phyloP scores from a whole-genome alignment of 2,888 invertebrate genomes.

The Hydriomena furcata region DNA sequence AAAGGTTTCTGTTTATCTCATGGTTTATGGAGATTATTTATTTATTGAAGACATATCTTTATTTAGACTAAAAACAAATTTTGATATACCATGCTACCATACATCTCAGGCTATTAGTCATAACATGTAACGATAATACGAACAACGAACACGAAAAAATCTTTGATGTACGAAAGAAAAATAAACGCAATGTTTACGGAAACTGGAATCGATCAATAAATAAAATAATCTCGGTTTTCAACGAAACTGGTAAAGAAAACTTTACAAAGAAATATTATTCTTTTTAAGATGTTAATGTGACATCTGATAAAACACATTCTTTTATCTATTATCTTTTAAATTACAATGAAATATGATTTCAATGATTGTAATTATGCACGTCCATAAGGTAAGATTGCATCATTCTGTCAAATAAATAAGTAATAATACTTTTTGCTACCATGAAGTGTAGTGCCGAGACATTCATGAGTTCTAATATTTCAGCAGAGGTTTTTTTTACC shows the following conservation, averaged over 20 bases:
- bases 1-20: conserved; percentile 49
- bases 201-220: conserved; percentile 55
- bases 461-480: no score
- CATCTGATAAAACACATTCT: no score
- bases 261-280: no score
- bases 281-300: no score
- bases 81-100: conserved; percentile 64
- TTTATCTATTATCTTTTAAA: no score
- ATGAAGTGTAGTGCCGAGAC: no score
- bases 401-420: no score
- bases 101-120: conserved; percentile 73
- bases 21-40: conserved; percentile 70
- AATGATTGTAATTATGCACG: not conserved
- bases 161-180: conserved; percentile 33
- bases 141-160: conserved; percentile 55
- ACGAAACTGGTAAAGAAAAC: conserved; percentile 54
- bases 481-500: conserved; percentile 38
- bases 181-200: conserved; percentile 35
- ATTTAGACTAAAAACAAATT: conserved; percentile 35
- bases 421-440: no score
- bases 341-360: no score
- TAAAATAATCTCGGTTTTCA: conserved; percentile 73
- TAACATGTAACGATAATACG: conserved; percentile 63
- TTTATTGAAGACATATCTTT: conserved; percentile 52
- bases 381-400: no score